Conservation (phyloP, 2,888 invertebrate genomes). For the Tenthredo notha region DNA sequence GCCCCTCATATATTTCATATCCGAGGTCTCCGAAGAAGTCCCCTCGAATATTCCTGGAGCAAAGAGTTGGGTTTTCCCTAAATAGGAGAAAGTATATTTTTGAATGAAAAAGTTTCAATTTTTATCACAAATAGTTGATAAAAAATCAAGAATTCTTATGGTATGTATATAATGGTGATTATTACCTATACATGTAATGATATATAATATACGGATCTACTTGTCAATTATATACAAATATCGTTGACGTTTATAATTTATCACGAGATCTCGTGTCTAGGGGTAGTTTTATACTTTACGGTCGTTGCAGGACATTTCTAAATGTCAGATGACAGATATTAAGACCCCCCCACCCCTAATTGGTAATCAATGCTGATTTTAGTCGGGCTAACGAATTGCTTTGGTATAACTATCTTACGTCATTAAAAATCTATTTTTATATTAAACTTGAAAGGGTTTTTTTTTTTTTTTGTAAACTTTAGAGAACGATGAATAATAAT, state of each 20-base stretch:
- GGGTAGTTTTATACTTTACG: constrained; percentile 43
- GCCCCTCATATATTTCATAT: not conserved
- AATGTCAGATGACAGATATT: constrained; percentile 50
- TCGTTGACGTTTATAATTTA: constrained; percentile 36
- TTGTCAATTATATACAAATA: constrained; percentile 44
- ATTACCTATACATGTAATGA: not conserved
- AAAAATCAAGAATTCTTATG: not conserved
- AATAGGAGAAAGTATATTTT: too few relatives aligned
- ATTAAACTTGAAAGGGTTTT: constrained; percentile 19
- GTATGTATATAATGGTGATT: not conserved
- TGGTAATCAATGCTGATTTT: constrained; percentile 52
- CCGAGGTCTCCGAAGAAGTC: not conserved
- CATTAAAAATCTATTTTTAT: constrained; percentile 26
- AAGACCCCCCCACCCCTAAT: constrained; percentile 42
- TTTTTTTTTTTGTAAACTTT: too few relatives aligned
- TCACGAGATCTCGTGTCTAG: constrained; percentile 44
- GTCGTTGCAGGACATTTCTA: constrained; percentile 47
- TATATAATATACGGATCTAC: constrained; percentile 7
- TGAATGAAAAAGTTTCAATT: not conserved
- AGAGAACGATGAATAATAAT: not conserved
- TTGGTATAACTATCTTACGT: not conserved
- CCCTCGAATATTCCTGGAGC: not conserved
- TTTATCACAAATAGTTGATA: not conserved
- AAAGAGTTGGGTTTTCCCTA: not conserved
- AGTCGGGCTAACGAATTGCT: constrained; percentile 36